Base-by-base conservation (phyloP, 1,140 invertebrate genomes). In the Philopotamus ludificatus region DNA sequence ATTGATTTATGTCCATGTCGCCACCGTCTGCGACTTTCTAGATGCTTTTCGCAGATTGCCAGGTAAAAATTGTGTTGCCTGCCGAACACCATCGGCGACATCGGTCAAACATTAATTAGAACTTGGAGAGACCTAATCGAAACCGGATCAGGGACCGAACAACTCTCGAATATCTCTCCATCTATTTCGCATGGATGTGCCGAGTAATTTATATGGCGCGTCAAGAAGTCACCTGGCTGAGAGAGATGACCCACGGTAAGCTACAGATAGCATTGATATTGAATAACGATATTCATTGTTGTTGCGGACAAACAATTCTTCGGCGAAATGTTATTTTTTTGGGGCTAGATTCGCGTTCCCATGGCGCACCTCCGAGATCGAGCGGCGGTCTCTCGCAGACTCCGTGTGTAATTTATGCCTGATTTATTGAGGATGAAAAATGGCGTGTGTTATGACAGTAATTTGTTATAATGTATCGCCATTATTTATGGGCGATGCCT, bases 41-140 rank as follows among this genome's bases (percentile, higher is more conserved):
- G n/a, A n/a, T n/a, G n/a, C n/a, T n/a, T n/a, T n/a, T n/a, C n/a
- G n/a, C n/a, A n/a, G n/a, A n/a, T n/a, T n/a, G n/a, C n/a, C n/a
- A n/a, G n/a, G n/a, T 34, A 12, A 26, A 54, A 54, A 51, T 10
- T 25, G 22, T 18, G n/a, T 23, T 51, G 1, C 15, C 3, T n/a
- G 4, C 42, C 20, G 49, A 20, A 20, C 49, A 51, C 20, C n/a
- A 49, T 7, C 15, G 50, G 23, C 50, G 15, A 15, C 2, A 22
- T 20, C n/a, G 50, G n/a, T 2, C 50, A 50, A 62, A 50, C 59
- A 62, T 62, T 62, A 50, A 62, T 62, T 62, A 62, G 41, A 62
- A 26, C 59, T 62, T 15, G 59, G 16, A n/a, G n/a, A 26, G 34
- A 50, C 7, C 41, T 50, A 47, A 62, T 62, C 44, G 23, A 25